Evolutionary conservation across 2,888 invertebrate genomes (phyloP), one percentile per base, ranked within the genome.

Genomic region (Buathra laborator): DNA sequence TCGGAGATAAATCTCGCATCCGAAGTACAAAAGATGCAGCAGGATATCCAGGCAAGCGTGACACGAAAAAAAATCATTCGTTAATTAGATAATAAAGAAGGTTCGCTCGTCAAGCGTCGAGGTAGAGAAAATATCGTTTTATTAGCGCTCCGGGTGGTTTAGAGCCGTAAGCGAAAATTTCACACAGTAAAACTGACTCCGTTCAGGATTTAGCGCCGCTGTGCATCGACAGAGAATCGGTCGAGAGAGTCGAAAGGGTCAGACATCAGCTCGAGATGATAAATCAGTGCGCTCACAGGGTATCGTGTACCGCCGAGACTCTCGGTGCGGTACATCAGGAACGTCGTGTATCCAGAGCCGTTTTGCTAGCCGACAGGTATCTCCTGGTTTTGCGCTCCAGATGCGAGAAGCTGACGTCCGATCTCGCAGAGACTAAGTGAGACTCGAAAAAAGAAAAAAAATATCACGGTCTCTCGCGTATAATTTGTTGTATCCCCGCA

Each of bases 301-400:
- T 93, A 12, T 93, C 93, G 37, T 93, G 92, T 71, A 88, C 89
- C 9, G 92, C 93, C 59, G 94, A 94, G 82, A 92, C 92, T 6
- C 89, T 93, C 3, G 94, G 94, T 4, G 93, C 94, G 0, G 91
- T 93, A 24, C 91, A 92, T 19, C 93, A 93, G 86, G 94, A 94
- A 75, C 89, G 89, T 32, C 89, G 93, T 56, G 87, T 94, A 10
- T 93, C 93, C 32, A 88, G 90, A 64, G 93, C 92, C 4, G 86
- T 93, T 4, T 86, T 90, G 10, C 86, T 93, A 24, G 92, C 92
- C 19, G 94, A 94, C 84, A 91, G 89, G 68, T 94, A 93, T 76
- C 88, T 93, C 16, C 92, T 91, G 68, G 83, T 91, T 19, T 85
- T 94, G 67, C 90, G 93, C 5, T 82, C 89, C 51, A 92, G 91